Conservation (phyloP, 2,888 invertebrate genomes). For the Drosophila macrospina region DNA sequence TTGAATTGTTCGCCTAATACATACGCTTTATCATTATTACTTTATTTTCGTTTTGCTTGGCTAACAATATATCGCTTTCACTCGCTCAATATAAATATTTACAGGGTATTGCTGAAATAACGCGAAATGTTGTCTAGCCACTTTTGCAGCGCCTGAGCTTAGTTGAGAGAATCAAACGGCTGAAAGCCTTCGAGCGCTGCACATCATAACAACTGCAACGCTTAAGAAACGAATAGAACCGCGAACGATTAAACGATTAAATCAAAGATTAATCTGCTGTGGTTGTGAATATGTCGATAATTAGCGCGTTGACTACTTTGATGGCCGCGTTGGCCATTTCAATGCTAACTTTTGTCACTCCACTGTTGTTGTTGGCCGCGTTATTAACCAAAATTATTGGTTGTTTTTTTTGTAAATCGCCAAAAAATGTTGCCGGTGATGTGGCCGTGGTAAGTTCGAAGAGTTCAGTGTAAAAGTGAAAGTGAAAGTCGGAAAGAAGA, state of each 20-base stretch:
- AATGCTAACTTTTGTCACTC: constrained; percentile 22
- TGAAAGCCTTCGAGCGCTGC: not conserved
- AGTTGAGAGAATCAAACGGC: too few species aligned
- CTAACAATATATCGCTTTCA: too few species aligned
- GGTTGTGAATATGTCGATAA: constrained; percentile 6
- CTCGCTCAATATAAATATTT: not conserved
- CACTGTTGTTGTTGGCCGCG: constrained; percentile 45
- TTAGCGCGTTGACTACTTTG: constrained; percentile 12
- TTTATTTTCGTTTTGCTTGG: too few species aligned
- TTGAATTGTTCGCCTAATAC: too few species aligned
- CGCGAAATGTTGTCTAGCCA: not conserved
- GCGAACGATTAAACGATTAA: not conserved
- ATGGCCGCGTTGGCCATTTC: constrained; percentile 1
- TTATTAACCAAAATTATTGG: constrained; percentile 22
- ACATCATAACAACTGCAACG: not conserved
- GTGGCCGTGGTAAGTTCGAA: constrained; percentile 69
- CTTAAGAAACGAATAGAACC: not conserved
- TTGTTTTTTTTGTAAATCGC: constrained; percentile 4
- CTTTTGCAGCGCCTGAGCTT: not conserved
- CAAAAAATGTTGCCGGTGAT: constrained; percentile 51
- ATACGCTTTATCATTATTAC: too few species aligned
- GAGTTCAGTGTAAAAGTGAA: too few species aligned
- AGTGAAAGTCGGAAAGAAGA: too few species aligned
- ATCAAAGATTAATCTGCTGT: not conserved
- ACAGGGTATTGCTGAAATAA: not conserved